Evolutionary conservation across 2,113 vertebrate species (phyloP).

Genomic region (Crocuta crocuta): DNA sequence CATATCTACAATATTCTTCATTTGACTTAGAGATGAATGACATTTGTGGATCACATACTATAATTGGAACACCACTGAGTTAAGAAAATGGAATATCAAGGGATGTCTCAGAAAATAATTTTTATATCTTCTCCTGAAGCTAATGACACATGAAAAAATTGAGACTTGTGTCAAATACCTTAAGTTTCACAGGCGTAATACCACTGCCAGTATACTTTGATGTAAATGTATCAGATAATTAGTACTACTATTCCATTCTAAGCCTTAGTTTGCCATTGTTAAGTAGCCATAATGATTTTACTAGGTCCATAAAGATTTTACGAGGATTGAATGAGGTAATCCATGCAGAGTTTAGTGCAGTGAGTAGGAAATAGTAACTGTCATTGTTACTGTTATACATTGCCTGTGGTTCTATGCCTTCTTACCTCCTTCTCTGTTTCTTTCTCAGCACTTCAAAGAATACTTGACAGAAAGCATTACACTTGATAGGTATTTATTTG

Average conservation of each 20-base stretch:
- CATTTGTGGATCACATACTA: neutral
- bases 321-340: neutral
- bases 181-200: neutral
- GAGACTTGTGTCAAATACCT: neutral
- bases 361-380: neutral
- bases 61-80: neutral
- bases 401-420: neutral
- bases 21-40: neutral
- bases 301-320: neutral
- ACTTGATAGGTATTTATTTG: neutral
- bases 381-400: neutral
- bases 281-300: neutral
- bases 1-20: neutral
- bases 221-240: neutral
- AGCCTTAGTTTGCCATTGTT: neutral
- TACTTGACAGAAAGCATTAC: neutral
- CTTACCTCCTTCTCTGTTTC: neutral
- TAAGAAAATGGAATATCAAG: neutral
- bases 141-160: neutral
- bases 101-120: neutral
- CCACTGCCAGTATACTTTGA: neutral
- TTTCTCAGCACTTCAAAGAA: neutral
- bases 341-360: neutral
- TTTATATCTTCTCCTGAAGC: neutral
- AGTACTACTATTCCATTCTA: neutral